A percentile compares a stretch with the other conserved stretches of the same genome.
phyloP scores from a whole-genome alignment of 2,113 vertebrate species.

The Pholis gunnellus region DNA sequence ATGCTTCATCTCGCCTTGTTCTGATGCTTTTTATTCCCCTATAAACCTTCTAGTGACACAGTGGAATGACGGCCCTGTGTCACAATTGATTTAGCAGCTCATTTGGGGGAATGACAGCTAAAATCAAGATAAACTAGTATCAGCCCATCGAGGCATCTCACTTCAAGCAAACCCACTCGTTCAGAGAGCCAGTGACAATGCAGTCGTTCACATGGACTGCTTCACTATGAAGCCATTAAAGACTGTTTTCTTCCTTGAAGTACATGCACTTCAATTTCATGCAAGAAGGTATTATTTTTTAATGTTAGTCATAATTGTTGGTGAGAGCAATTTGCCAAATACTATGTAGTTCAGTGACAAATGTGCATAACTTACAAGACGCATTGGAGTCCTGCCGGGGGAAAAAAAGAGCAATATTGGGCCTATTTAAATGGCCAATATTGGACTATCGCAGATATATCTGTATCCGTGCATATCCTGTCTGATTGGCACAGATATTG shows the following conservation, averaged over 20 bases:
- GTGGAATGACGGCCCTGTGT: constrained; percentile 73
- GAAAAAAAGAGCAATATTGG: neutral
- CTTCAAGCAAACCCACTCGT: constrained; percentile 66
- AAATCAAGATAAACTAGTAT: constrained; percentile 83
- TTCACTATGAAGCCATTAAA: constrained; percentile 16
- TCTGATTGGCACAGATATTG: neutral
- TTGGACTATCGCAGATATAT: no score
- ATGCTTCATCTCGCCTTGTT: constrained; percentile 71
- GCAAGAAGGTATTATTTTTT: constrained; percentile 15
- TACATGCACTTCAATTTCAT: constrained; percentile 6
- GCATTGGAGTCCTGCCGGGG: neutral
- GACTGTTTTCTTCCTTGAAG: neutral
- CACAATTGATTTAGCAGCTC: constrained; percentile 84
- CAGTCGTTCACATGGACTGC: constrained; percentile 35
- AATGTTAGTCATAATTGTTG: neutral
- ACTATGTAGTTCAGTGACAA: neutral
- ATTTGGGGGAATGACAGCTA: constrained; percentile 80
- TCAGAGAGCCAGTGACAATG: constrained; percentile 59
- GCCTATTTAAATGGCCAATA: neutral
- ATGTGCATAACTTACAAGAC: neutral
- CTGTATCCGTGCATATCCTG: neutral
- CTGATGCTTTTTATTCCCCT: constrained; percentile 66
- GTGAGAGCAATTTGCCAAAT: neutral
- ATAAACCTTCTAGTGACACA: constrained; percentile 74
- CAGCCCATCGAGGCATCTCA: constrained; percentile 62